Evolutionary conservation across 35 echinoderm and acorn worm genomes (phyloP), one percentile per base, ranked within the genome.

Genomic region (Strongylocentrotus purpuratus): DNA sequence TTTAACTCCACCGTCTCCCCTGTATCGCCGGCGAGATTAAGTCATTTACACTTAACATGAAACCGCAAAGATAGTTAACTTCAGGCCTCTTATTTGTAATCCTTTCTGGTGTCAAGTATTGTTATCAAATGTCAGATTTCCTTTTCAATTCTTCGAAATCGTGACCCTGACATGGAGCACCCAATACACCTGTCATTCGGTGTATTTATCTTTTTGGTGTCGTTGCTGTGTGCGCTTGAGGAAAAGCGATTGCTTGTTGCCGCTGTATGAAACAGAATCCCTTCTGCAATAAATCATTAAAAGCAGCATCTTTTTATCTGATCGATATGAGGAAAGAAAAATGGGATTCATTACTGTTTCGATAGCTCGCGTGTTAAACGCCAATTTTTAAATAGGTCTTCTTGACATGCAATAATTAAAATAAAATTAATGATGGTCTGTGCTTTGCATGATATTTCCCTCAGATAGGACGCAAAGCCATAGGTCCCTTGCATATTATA

Each of bases 191-290:
- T 78, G 65, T n/a, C 65, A n/a, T 78, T n/a, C 28, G 22, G 65
- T 78, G 25, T 78, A 78, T 78, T 78, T n/a, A 28, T 78, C 65
- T 78, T 78, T 4, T n/a, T 4, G 28, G 25, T 78, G 28, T 78
- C 65, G n/a, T 78, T 28, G 22, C 22, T 28, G 20, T 59, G 65
- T 3, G 28, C 65, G 65, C 65, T 78, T 22, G 65, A 78, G 65
- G 65, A 78, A 78, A 78, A 78, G 65, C 65, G 65, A 78, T 78
- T 78, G 65, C 65, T 78, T 78, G 28, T 78, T 78, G 65, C 65
- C 65, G 20, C 65, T 78, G 65, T 28, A 78, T 78, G 25, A 22
- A 78, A 78, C 20, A 78, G 4, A 28, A 78, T 78, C 65, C 65
- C 22, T 78, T 78, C 65, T 78, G 22, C 65, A 78, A 78, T 78